Conservation (phyloP, 2,888 invertebrate species). For the Lasius platythorax region DNA sequence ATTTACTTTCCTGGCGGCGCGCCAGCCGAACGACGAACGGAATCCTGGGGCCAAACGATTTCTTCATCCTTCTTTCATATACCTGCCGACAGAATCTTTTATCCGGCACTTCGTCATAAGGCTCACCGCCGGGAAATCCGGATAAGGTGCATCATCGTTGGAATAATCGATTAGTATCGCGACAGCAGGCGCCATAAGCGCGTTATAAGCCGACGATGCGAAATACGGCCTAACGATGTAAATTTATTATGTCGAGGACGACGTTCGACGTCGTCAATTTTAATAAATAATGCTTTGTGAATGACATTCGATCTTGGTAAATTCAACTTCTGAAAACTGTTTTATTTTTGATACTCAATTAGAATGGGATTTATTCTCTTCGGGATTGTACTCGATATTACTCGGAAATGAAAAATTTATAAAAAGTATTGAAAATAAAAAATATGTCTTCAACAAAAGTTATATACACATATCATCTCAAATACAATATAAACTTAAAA, state of each 20-base stretch:
- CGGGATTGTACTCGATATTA: not conserved
- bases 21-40: constrained; percentile 73
- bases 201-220: constrained; percentile 19
- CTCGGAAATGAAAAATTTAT: not conserved
- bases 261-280: constrained; percentile 8
- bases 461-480: not conserved
- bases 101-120: constrained; percentile 66
- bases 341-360: not conserved
- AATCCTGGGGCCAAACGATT: constrained; percentile 71
- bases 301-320: not conserved
- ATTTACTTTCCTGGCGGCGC: constrained; percentile 73
- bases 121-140: constrained; percentile 41
- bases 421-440: not conserved
- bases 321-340: not conserved
- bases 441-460: not conserved
- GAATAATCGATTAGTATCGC: constrained; percentile 62
- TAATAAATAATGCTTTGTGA: not conserved
- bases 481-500: not conserved
- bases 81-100: constrained; percentile 62
- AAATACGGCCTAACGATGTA: constrained; percentile 30
- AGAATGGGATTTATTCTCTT: not conserved
- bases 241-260: constrained; percentile 29
- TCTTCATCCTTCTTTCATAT: constrained; percentile 73
- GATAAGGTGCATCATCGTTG: constrained; percentile 51
- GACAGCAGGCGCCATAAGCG: constrained; percentile 3